These are phyloP conservation scores for Thereva unica DNA, from an alignment of 2,888 invertebrate species.

Conservation along the genomic window DNA sequence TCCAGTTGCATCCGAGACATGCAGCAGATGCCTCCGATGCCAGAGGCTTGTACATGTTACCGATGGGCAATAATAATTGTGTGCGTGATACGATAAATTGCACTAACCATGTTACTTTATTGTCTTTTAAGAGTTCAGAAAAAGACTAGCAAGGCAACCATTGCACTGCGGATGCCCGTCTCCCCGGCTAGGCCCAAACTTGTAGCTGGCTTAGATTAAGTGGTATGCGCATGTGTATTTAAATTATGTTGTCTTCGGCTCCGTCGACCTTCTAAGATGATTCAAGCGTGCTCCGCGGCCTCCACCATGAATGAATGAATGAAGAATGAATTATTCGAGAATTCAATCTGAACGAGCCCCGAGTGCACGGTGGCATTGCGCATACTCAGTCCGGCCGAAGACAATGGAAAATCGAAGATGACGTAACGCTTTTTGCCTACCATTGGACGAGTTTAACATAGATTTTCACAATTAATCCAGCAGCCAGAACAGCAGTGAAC, in stretches of 20 bases:
- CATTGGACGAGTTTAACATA: neutral
- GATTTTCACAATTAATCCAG: slow-evolving; percentile 32
- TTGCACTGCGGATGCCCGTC: no score
- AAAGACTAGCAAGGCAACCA: no score
- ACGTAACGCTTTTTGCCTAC: slow-evolving; percentile 15
- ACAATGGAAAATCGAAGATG: slow-evolving; percentile 32
- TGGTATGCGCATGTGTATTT: slow-evolving; percentile 35
- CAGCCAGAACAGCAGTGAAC: neutral
- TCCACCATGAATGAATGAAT: slow-evolving; percentile 31
- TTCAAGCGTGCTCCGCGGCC: neutral
- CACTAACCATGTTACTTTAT: slow-evolving; percentile 24
- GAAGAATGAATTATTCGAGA: neutral
- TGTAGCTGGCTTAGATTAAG: slow-evolving; percentile 24
- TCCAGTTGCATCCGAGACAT: slow-evolving; percentile 4
- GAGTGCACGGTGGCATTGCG: no score
- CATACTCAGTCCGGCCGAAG: neutral
- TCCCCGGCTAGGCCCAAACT: neutral
- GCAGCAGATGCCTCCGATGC: slow-evolving; percentile 19
- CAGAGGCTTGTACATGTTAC: slow-evolving; percentile 9
- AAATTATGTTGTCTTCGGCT: slow-evolving; percentile 34
- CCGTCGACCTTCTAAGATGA: slow-evolving; percentile 6
- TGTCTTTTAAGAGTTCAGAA: slow-evolving; percentile 17
- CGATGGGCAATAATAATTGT: slow-evolving; percentile 27
- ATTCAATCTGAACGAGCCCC: no score
- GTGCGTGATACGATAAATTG: slow-evolving; percentile 37